phyloP scores from a whole-genome alignment of 2,888 invertebrate genomes.

The Helobdella robusta region DNA sequence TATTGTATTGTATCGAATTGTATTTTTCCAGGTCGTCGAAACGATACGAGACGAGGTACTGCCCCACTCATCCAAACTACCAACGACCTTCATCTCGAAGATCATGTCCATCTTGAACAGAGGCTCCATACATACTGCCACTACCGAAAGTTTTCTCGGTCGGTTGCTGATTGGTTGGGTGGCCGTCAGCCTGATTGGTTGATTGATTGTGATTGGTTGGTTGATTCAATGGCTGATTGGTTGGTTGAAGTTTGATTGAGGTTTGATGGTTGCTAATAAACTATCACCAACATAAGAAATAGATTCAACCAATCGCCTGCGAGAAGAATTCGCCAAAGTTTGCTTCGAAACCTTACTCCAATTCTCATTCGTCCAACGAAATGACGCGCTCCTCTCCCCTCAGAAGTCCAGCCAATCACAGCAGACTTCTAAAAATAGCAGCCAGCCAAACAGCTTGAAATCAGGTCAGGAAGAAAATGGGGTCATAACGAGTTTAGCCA shows the following conservation, averaged over 20 bases:
- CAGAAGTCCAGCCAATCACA: too few relatives aligned
- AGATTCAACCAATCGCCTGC: constrained; percentile 65
- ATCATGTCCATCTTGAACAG: constrained; percentile 73
- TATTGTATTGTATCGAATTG: too few relatives aligned
- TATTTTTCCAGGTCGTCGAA: constrained; percentile 59
- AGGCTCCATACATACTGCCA: constrained; percentile 62
- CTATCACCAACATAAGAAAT: constrained; percentile 54
- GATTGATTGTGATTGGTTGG: too few relatives aligned
- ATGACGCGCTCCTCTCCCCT: too few relatives aligned
- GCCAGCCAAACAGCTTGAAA: background rate
- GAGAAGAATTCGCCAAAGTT: constrained; percentile 89
- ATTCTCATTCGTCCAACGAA: constrained; percentile 63
- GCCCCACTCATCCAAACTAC: constrained; percentile 68
- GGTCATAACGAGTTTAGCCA: constrained; percentile 60
- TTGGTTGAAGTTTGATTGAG: too few relatives aligned
- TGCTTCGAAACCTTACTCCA: constrained; percentile 91
- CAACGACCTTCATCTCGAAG: constrained; percentile 70
- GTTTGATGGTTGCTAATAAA: background rate
- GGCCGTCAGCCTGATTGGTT: too few relatives aligned
- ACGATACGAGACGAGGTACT: constrained; percentile 69
- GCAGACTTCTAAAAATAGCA: too few relatives aligned
- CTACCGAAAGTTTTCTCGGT: constrained; percentile 46
- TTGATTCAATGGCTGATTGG: too few relatives aligned
- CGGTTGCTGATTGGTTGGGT: constrained; percentile 5
- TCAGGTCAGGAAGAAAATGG: constrained; percentile 44